Evolutionary conservation across 2,888 invertebrate genomes (phyloP), one percentile per base, ranked within the genome.

Genomic region (Malacosoma neustria): DNA sequence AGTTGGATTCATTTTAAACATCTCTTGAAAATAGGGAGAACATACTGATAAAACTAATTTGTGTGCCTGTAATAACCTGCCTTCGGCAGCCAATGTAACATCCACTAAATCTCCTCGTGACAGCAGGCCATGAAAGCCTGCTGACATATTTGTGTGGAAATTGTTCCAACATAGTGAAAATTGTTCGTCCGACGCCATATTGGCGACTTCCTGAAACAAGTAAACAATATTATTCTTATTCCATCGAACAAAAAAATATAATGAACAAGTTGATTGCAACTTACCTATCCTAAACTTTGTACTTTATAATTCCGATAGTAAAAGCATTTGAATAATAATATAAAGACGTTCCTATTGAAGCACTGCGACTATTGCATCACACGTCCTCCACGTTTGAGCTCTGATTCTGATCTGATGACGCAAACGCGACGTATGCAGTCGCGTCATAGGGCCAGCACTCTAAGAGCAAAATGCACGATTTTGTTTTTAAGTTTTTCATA

Each of bases 91-190:
- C 61, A 91, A 72, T 29, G 91, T 91, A 41, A 91, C 91, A 55
- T 91, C 91, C 52, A 91, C 91, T 57, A 91, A 72, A 70, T 90
- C 90, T 48, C 90, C 91, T 69, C 90, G 89, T 65, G 90, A 89
- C 72, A 91, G 75, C 67, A 91, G 88, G 72, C 90, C 90, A 60
- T 91, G 91, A 69, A 91, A 91, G 58, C 91, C 91, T 72, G 90
- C 89, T 46, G 91, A 89, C 84, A 91, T 87, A 62, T 91, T 91
- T 49, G 89, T 89, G 80, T 90, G 91, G 85, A 91, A 91, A 84
- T 91, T 91, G 84, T 91, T 91, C 91, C 91, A 91, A 84, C 91
- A 90, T 80, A 91, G 77, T 72, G 91, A 91, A 82, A 90, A 90
- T 71, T 90, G 90, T 84, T 90, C 90, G 87, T 90, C 90, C 85